Base-by-base conservation (phyloP, 2,113 vertebrate species). In the Archocentrus centrarchus region DNA sequence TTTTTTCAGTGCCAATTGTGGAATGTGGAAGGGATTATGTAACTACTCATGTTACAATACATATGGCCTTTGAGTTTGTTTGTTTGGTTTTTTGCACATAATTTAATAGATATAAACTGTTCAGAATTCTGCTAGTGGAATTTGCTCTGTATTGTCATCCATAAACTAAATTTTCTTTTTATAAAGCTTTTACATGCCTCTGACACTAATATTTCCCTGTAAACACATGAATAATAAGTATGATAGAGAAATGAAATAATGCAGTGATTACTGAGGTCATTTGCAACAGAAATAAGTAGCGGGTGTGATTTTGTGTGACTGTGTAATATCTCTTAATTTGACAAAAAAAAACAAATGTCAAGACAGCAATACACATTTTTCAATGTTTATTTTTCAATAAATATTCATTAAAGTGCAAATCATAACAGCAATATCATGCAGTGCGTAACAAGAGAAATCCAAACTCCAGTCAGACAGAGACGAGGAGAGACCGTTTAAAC, bases 321-420 rank as follows among this genome's bases (percentile, higher is more conserved):
- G 64, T 80, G 61, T 77, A 6, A 62, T 27, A 55, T 60, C 7
- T 79, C 11, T 37, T 47, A 63, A 68, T 2, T 39, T 7, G 57
- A 68, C 41, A 81, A 8, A 7, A 7, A 39, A 10, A 39, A 39
- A 79, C 50, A 80, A 2, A 58, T 44, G 57, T 55, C 0, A 41
- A 15, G 58, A 77, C 3, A 37, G 70, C 80, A 27, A 11, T 13
- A 18, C 8, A 80, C 75, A 75, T 30, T 32, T 78, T 79, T 80
- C 41, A 80, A 81, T 84, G 39, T 94, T 80, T 88, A 78, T 93
- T 93, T 9, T 89, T 91, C 93, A 96, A 96, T 95, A 96, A 94
- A 96, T 95, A 96, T 82, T 93, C 88, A 91, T 92, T 94, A 94
- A 96, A 96, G 95, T 96, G 95, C 96, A 96, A 96, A 96, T 94